Percentiles rank a stretch among this genome's conserved stretches.
These are phyloP conservation scores for Strongylocentrotus purpuratus DNA, from an alignment of 35 echinoderm and acorn worm species.

Conservation along the genomic window DNA sequence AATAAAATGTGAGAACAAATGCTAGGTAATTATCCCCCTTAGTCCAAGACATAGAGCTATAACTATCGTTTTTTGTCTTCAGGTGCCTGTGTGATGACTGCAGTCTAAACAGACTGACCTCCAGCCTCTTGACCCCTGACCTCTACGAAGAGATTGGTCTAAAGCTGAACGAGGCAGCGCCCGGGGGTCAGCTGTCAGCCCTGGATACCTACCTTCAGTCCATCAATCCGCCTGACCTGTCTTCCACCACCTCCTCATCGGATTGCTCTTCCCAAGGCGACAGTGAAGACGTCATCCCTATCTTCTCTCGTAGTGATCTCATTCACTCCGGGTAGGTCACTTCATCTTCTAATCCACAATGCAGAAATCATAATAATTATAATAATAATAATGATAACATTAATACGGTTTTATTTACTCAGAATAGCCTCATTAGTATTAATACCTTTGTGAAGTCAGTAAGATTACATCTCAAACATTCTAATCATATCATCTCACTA, in stretches of 20 bases:
- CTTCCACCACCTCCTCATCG: slow-evolving; percentile 80
- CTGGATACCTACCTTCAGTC: slow-evolving; percentile 87
- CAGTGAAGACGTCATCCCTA: slow-evolving; percentile 88
- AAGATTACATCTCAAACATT: background rate
- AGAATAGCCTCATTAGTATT: too few species aligned
- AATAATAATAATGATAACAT: too few species aligned
- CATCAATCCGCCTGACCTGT: slow-evolving; percentile 96
- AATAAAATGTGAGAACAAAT: background rate
- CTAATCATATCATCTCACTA: background rate
- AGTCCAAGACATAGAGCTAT: background rate
- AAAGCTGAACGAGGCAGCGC: slow-evolving; percentile 65
- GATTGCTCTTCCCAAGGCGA: slow-evolving; percentile 88
- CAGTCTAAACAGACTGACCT: slow-evolving; percentile 74
- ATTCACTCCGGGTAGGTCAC: slow-evolving; percentile 74
- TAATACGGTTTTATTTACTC: too few species aligned
- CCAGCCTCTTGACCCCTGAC: slow-evolving; percentile 72
- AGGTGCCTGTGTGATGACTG: slow-evolving; percentile 93
- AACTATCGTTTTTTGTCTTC: background rate
- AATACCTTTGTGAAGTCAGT: background rate
- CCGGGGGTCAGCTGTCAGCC: slow-evolving; percentile 59
- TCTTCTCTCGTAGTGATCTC: slow-evolving; percentile 90
- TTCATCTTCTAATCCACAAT: background rate
- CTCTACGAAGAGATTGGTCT: slow-evolving; percentile 76
- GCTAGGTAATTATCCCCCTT: background rate
- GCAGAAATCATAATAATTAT: too few species aligned